Percentiles rank a stretch among this genome's conserved stretches.
Evolutionary conservation across 2,797 vertebrate genomes (phyloP).

Genomic region (Anguilla marmorata): DNA sequence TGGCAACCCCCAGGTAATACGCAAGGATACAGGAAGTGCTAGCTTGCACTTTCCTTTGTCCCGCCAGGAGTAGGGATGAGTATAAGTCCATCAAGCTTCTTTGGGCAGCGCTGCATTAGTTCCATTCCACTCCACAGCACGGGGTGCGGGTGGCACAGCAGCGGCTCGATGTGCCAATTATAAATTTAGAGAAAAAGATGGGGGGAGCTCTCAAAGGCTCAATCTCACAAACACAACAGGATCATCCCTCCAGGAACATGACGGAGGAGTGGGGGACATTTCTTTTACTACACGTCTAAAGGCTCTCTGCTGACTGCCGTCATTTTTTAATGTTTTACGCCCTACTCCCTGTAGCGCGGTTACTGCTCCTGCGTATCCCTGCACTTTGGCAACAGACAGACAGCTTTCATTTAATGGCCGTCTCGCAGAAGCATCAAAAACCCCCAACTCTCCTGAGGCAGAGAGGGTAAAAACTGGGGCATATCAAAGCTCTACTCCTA

Average conservation of each 20-base stretch:
- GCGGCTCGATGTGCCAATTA: not conserved
- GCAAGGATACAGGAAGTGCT: not conserved
- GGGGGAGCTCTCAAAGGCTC: not conserved
- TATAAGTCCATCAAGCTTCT: not conserved
- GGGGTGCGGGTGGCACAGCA: not conserved
- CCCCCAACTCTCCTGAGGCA: not conserved
- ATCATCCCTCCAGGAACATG: conserved; percentile 35
- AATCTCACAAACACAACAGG: conserved; percentile 31
- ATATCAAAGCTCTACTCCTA: not conserved
- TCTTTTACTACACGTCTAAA: conserved; percentile 27
- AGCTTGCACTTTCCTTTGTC: not conserved
- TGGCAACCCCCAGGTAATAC: not conserved
- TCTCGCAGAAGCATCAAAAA: conserved; percentile 6
- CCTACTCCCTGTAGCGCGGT: not conserved
- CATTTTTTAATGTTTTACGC: conserved; percentile 16
- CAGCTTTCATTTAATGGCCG: conserved; percentile 18
- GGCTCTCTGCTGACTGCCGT: conserved; percentile 29
- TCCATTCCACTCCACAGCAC: not conserved
- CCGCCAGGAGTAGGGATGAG: not conserved
- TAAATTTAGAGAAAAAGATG: conserved; percentile 3
- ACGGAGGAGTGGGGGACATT: conserved; percentile 15
- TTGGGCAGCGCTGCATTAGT: not conserved
- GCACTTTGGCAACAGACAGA: not conserved
- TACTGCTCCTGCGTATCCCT: not conserved
- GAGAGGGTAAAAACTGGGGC: conserved; percentile 9